Percentiles rank a stretch among this genome's conserved stretches.
Conservation (phyloP, 1,140 invertebrate genomes). For the Tachypleus tridentatus region DNA sequence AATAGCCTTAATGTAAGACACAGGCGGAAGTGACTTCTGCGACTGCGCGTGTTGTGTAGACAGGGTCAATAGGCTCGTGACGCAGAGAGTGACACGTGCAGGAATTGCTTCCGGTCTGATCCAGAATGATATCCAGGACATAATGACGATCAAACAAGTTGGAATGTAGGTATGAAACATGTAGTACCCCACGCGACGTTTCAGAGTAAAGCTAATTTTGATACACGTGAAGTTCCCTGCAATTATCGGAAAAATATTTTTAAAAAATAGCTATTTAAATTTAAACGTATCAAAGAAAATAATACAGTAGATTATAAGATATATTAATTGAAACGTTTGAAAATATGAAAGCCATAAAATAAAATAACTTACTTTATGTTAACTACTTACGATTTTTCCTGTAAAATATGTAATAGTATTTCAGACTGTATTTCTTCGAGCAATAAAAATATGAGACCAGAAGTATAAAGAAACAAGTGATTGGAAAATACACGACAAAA, state of each 20-base stretch:
- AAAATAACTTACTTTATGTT: no score
- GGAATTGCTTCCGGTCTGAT: conserved; percentile 37
- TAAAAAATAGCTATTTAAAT: neutral
- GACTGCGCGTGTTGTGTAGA: conserved; percentile 49
- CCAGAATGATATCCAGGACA: conserved; percentile 36
- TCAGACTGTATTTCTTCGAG: no score
- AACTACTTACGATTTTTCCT: no score
- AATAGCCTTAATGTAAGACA: conserved; percentile 63
- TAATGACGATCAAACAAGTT: conserved; percentile 33
- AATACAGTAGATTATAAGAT: no score
- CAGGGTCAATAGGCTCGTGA: conserved; percentile 54
- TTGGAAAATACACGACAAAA: no score
- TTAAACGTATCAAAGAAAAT: no score
- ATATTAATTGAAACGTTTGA: no score
- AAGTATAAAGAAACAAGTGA: no score
- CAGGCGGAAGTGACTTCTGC: conserved; percentile 66
- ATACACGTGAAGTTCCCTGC: conserved; percentile 76
- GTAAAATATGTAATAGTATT: no score
- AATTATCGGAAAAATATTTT: neutral
- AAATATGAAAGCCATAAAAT: no score
- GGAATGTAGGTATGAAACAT: conserved; percentile 77
- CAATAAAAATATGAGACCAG: no score
- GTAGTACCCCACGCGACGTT: conserved; percentile 70
- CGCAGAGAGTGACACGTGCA: conserved; percentile 31
- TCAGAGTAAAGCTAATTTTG: conserved; percentile 70